A percentile compares a stretch with the other conserved stretches of the same genome.
These are phyloP conservation scores for Zaprionus taronus DNA, from an alignment of 1,140 invertebrate species.

Conservation along the genomic window DNA sequence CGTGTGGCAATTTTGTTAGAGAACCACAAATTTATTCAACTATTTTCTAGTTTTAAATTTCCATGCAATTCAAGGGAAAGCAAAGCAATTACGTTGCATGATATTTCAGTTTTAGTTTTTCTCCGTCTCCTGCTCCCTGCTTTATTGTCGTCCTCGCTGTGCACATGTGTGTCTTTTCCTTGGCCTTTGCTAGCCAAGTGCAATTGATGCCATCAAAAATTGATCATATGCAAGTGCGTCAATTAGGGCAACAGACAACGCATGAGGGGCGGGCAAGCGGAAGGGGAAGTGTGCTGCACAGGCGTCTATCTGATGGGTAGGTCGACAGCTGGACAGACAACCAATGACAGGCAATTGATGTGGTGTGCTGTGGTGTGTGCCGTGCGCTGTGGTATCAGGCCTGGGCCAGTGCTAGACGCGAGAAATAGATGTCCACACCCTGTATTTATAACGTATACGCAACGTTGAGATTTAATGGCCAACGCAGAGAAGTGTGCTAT, in stretches of 20 bases:
- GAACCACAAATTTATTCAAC: neutral
- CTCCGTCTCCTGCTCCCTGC: neutral
- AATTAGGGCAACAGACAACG: conserved; percentile 11
- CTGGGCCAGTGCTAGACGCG: neutral
- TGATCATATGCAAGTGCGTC: conserved; percentile 36
- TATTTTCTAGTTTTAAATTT: neutral
- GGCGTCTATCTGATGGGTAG: conserved; percentile 11
- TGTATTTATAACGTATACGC: conserved; percentile 66
- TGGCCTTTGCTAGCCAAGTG: neutral
- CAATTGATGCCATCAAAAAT: conserved; percentile 13
- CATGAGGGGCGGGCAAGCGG: neutral
- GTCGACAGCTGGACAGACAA: neutral
- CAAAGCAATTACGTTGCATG: neutral
- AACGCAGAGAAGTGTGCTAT: conserved; percentile 43
- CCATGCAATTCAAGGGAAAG: neutral
- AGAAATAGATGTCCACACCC: conserved; percentile 27
- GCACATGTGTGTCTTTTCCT: conserved; percentile 4
- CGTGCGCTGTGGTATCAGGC: neutral
- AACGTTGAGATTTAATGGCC: conserved; percentile 57
- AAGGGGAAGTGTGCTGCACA: neutral
- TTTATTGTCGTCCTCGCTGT: neutral
- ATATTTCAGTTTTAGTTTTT: neutral
- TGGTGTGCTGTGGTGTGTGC: neutral
- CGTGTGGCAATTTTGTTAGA: neutral
- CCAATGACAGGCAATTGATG: conserved; percentile 5